Evolutionary conservation across 1,140 invertebrate genomes (phyloP), one percentile per base, ranked within the genome.

Genomic region (Trypoxylus dichotomus): DNA sequence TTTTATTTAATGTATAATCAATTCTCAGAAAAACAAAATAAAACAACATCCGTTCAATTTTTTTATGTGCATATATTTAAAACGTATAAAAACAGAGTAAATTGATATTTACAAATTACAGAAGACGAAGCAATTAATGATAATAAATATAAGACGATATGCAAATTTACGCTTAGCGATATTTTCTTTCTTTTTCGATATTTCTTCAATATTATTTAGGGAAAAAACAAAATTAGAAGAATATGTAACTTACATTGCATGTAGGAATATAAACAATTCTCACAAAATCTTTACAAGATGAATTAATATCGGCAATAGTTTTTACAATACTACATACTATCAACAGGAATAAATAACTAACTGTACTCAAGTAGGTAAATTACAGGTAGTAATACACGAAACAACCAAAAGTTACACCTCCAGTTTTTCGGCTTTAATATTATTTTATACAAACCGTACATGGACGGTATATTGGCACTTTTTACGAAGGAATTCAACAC

Each of bases 381-480:
- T 58, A 58, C 32, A 37, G 32, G 47, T 19, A 58, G 15, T 58
- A 58, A 58, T 21, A 63, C 60, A 24, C 60, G 60, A 63, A 19
- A 63, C 6, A 63, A 27, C 21, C 24, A 63, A 63, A 63, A 63
- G 21, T 63, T 3, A 63, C 1, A 63, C 60, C 60, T 63, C n/a
- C 19, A 63, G 60, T 37, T 73, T 73, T 73, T 15, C 25, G n/a
- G 19, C 13, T 19, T 29, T 29, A 21, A 68, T n/a, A 68, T 13
- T 27, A 13, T 41, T 37, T 71, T 71, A 71, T 71, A 71, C 68
- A 71, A 71, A 71, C 29, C 29, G 68, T 71, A 71, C 47, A 11
- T 47, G 71, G 71, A 73, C 71, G 71, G 71, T 37, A 73, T 37
- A 41, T 73, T 73, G 71, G 71, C 71, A 73, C 71, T 73, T 11